Evolutionary conservation across 92 coral and sea anemone genomes (phyloP).

Genomic region (Phenganax subtilis): DNA sequence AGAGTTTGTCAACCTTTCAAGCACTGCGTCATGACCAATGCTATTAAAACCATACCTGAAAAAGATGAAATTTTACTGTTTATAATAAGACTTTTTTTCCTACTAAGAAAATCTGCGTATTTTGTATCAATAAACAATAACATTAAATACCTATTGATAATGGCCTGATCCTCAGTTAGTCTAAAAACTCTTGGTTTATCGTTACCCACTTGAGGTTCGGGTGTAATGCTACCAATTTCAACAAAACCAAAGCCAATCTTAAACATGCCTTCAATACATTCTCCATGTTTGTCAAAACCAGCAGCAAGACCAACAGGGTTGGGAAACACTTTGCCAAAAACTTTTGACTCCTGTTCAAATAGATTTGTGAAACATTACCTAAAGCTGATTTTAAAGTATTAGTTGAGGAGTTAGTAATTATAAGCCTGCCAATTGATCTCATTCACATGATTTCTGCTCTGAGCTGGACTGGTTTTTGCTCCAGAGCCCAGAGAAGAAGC

Average conservation of each 20-base stretch:
- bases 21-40: conserved; percentile 68
- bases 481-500: too few species aligned
- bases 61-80: background rate
- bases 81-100: background rate
- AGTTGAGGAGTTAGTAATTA: too few species aligned
- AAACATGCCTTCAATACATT: conserved; percentile 72
- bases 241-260: conserved; percentile 97
- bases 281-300: conserved; percentile 97
- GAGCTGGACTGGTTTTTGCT: too few species aligned
- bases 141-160: conserved; percentile 70
- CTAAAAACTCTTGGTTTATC: conserved; percentile 82
- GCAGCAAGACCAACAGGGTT: conserved; percentile 96
- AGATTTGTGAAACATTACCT: background rate
- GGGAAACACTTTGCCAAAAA: conserved; percentile 83
- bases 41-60: conserved; percentile 96
- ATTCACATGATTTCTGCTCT: too few species aligned
- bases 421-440: too few species aligned
- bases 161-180: conserved; percentile 75
- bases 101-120: too few species aligned
- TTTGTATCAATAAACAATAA: too few species aligned
- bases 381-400: background rate
- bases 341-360: conserved; percentile 64
- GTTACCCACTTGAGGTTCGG: conserved; percentile 81
- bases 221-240: conserved; percentile 90
- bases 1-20: conserved; percentile 52